phyloP scores from a whole-genome alignment of 2,888 invertebrate genomes.

The Tenodera sinensis region DNA sequence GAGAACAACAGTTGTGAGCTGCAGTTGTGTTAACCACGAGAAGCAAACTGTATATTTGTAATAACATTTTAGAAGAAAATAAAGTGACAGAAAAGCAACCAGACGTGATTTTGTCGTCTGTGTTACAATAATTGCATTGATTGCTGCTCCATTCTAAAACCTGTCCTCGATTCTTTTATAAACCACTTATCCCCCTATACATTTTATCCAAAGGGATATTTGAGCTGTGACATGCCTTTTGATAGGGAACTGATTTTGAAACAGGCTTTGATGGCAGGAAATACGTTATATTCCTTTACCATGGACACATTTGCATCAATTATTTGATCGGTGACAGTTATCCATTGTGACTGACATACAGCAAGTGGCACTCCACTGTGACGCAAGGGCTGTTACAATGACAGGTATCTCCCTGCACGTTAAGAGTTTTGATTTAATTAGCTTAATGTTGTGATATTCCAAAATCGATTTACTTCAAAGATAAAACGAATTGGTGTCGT shows the following conservation, averaged over 20 bases:
- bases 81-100: too few relatives aligned
- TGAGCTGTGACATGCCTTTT: too few relatives aligned
- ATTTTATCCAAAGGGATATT: too few relatives aligned
- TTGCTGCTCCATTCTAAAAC: too few relatives aligned
- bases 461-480: neutral
- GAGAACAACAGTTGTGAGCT: too few relatives aligned
- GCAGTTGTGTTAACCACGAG: too few relatives aligned
- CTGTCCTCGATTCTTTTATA: too few relatives aligned
- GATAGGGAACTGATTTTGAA: neutral
- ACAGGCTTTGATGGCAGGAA: neutral
- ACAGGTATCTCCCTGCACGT: neutral
- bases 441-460: neutral
- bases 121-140: too few relatives aligned
- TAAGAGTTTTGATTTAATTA: neutral
- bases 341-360: neutral
- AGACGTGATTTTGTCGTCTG: too few relatives aligned
- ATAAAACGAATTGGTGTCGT: neutral
- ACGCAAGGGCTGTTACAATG: neutral
- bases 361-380: neutral
- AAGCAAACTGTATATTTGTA: too few relatives aligned
- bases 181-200: too few relatives aligned
- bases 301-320: neutral
- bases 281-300: neutral
- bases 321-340: neutral
- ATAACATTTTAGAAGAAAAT: too few relatives aligned